phyloP scores from a whole-genome alignment of 1,140 invertebrate genomes.

The Drosophila truncata region DNA sequence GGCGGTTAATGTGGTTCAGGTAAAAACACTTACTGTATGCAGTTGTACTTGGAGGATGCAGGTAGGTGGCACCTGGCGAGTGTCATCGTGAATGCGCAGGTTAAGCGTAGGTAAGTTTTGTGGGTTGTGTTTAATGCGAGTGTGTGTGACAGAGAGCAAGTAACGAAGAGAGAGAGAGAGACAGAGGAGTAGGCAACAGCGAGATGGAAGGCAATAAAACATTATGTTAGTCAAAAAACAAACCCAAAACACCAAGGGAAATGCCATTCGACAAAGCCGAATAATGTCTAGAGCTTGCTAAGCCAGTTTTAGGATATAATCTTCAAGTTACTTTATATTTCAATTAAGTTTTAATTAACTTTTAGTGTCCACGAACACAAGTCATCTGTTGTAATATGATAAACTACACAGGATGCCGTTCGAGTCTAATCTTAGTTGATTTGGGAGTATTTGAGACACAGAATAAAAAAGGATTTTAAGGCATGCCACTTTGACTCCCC shows the following conservation, averaged over 20 bases:
- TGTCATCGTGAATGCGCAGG: slow-evolving; percentile 76
- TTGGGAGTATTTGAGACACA: slow-evolving; percentile 54
- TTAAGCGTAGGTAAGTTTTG: slow-evolving; percentile 45
- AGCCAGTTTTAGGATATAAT: background rate
- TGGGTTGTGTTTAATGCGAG: slow-evolving; percentile 41
- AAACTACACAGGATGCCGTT: slow-evolving; percentile 52
- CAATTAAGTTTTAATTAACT: background rate
- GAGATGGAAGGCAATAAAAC: slow-evolving; percentile 76
- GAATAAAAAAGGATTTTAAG: background rate
- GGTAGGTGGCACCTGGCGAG: slow-evolving; percentile 86
- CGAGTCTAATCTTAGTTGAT: slow-evolving; percentile 21
- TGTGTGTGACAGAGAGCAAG: slow-evolving; percentile 47
- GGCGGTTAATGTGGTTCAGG: slow-evolving; percentile 8
- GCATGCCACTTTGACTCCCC: slow-evolving; percentile 53
- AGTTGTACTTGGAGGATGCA: slow-evolving; percentile 89
- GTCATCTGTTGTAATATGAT: slow-evolving; percentile 53
- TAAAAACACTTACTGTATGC: slow-evolving; percentile 89
- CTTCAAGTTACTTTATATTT: too few species aligned
- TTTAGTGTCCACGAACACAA: slow-evolving; percentile 39
- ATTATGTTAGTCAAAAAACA: slow-evolving; percentile 72
- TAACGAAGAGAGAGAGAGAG: slow-evolving; percentile 37
- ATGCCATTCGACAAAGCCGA: slow-evolving; percentile 3
- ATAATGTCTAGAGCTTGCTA: slow-evolving; percentile 29
- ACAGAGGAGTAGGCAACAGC: slow-evolving; percentile 60
- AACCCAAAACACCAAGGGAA: slow-evolving; percentile 60